Evolutionary conservation across 2,888 invertebrate species (phyloP), one percentile per base, ranked within the genome.

Genomic region (Ectobius pallidus): DNA sequence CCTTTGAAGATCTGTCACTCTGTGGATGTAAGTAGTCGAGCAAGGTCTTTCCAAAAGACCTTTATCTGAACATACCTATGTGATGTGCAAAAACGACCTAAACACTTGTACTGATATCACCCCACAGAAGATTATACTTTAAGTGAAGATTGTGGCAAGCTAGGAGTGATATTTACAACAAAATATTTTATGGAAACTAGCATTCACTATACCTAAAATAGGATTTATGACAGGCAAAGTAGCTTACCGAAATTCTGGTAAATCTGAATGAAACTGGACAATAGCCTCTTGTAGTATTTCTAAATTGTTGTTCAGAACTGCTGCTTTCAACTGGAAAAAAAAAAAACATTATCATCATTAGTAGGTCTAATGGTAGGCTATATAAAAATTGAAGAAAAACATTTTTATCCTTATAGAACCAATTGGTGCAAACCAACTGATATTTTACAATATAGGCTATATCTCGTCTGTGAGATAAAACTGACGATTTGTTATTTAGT

Each of bases 231-330:
- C n/a, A n/a, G n/a, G n/a, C n/a, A n/a, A n/a, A n/a, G n/a, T n/a
- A n/a, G n/a, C n/a, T n/a, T n/a, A 94, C 94, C 92, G 89, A 83
- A 94, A 98, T 83, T 97, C 96, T n/a, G 97, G 96, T 25, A 98
- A 85, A 81, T 97, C 96, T 76, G 88, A 89, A 83, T 97, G 97
- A 85, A 96, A 98, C 78, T 93, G 92, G 0, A 98, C 95, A 75
- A 90, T 88, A 16, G 92, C 92, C 80, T 95, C 91, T 79, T 93
- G 90, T 11, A 93, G 83, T 18, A 94, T 87, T 78, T 89, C 84
- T 79, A 95, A 87, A 58, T 90, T 85, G 75, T 92, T 89, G 81
- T 91, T 88, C 11, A 97, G 87, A 9, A 95, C 91, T 27, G 95
- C 87, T 16, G 95, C 95, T 88, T 98, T 98, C 71, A 97, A 85